A percentile compares a stretch with the other conserved stretches of the same genome.
Conservation (phyloP, 2,797 vertebrate genomes). For the Synaphobranchus kaupii region DNA sequence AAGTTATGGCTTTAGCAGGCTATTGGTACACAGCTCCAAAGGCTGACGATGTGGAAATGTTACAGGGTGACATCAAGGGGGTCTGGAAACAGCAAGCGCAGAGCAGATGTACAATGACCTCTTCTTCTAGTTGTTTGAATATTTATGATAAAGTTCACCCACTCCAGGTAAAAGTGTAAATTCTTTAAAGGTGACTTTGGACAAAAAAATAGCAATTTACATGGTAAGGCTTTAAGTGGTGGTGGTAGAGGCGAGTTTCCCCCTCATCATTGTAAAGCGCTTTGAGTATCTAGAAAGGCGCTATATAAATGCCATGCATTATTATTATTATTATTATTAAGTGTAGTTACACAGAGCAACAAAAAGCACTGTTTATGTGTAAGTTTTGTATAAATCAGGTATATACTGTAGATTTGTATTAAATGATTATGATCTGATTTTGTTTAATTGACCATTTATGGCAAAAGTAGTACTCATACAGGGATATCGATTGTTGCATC, state of each 20-base stretch:
- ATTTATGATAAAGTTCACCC: constrained; percentile 16
- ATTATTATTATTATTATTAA: no score
- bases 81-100: constrained; percentile 39
- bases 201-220: neutral
- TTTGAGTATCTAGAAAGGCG: no score
- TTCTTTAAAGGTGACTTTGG: constrained; percentile 3
- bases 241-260: no score
- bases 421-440: neutral
- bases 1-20: constrained; percentile 8
- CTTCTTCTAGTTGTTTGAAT: constrained; percentile 19
- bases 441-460: neutral
- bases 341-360: neutral
- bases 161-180: constrained; percentile 13
- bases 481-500: no score
- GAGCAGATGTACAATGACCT: constrained; percentile 40
- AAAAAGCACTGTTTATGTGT: neutral
- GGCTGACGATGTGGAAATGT: constrained; percentile 32
- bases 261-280: no score
- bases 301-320: no score
- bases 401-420: neutral
- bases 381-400: no score
- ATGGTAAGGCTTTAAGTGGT: no score
- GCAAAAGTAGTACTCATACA: no score
- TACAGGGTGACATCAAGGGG: constrained; percentile 35
- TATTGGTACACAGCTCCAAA: constrained; percentile 3